Percentiles rank a stretch among this genome's conserved stretches.
phyloP scores from a whole-genome alignment of 2,888 invertebrate genomes.

The Saturnia japonica region DNA sequence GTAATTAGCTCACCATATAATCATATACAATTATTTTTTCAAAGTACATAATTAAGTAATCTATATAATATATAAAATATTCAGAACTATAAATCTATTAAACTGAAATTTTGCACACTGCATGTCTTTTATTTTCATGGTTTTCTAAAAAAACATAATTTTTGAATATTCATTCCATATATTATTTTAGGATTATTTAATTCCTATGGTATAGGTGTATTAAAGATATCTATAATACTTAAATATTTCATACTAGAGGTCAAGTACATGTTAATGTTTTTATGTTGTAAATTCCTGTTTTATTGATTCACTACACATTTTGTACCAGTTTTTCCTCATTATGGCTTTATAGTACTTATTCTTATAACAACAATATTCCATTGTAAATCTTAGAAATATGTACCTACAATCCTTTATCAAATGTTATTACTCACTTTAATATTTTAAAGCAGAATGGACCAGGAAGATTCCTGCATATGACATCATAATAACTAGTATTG shows the following conservation, averaged over 20 bases:
- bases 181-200: no score
- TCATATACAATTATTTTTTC: constrained; percentile 22
- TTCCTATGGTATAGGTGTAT: no score
- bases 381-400: background rate
- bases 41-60: no score
- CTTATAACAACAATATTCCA: background rate
- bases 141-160: background rate
- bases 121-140: background rate
- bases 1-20: constrained; percentile 39
- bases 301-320: constrained; percentile 27
- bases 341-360: background rate
- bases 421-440: background rate
- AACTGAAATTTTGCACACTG: background rate
- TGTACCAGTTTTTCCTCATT: constrained; percentile 33
- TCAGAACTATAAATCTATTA: background rate
- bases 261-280: background rate
- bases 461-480: background rate
- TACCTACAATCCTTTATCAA: background rate
- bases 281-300: constrained; percentile 26
- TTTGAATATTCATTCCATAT: no score
- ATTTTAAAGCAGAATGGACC: background rate
- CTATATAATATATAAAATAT: no score
- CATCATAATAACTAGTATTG: background rate
- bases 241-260: background rate
- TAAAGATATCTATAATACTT: background rate